A percentile compares a stretch with the other conserved stretches of the same genome.
Conservation (phyloP, 2,888 invertebrate genomes). For the Vannuccia rotundouncinata region DNA sequence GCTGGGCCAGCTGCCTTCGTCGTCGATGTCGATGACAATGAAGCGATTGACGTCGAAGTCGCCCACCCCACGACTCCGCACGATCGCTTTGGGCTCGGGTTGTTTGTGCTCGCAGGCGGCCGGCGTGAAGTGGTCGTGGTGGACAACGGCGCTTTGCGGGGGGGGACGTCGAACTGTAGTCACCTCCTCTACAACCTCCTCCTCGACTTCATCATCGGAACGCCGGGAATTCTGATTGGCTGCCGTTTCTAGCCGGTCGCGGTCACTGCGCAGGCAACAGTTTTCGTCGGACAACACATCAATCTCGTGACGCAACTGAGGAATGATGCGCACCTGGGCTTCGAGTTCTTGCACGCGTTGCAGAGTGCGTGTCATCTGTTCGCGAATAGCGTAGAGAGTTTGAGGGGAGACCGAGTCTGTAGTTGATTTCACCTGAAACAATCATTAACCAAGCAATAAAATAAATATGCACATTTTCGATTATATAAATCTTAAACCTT, state of each 20-base stretch:
- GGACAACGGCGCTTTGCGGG: not conserved
- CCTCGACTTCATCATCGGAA: not conserved
- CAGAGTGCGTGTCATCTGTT: not conserved
- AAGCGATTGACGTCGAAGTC: conserved; percentile 3
- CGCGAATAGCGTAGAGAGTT: not conserved
- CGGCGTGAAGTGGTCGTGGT: not conserved
- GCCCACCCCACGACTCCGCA: not conserved
- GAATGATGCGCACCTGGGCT: not conserved
- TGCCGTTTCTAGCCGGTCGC: not conserved
- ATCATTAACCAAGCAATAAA: no score
- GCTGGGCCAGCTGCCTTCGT: not conserved
- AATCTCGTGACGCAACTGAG: not conserved
- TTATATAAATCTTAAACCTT: no score
- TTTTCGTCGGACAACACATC: not conserved
- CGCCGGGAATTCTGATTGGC: not conserved
- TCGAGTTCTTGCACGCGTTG: not conserved
- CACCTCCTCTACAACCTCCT: conserved; percentile 3
- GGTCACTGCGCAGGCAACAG: not conserved
- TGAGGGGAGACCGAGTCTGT: not conserved
- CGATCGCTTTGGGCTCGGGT: not conserved
- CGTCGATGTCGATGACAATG: not conserved
- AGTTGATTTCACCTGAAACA: not conserved
- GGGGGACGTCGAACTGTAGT: not conserved
- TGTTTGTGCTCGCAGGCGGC: not conserved
- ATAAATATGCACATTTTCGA: no score